phyloP scores from a whole-genome alignment of 2,888 invertebrate species.

The Crossocerus cetratus region DNA sequence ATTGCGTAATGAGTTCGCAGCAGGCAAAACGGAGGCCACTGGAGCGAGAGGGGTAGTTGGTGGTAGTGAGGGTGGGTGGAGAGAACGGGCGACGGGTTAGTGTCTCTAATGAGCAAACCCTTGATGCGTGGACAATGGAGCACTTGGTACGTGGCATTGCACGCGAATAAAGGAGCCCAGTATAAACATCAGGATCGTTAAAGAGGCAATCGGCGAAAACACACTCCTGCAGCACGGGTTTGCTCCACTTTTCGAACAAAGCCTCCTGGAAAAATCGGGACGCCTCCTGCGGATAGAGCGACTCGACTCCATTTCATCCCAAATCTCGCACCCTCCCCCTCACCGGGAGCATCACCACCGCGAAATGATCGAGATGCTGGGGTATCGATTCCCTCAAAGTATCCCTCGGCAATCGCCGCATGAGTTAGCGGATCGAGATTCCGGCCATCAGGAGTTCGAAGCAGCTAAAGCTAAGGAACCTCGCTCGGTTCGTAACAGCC shows the following conservation, averaged over 20 bases:
- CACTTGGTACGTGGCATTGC: neutral
- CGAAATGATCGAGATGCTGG: too few species aligned
- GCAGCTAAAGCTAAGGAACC: neutral
- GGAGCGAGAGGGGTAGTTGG: too few species aligned
- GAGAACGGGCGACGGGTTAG: neutral
- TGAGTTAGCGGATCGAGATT: too few species aligned
- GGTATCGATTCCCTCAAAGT: too few species aligned
- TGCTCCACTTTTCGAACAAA: conserved; percentile 41
- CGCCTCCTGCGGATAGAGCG: conserved; percentile 7
- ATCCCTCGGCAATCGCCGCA: too few species aligned
- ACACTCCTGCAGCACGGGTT: conserved; percentile 19
- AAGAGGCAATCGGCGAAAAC: neutral
- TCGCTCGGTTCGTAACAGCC: neutral
- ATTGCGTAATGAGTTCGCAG: neutral
- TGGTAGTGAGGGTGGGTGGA: too few species aligned
- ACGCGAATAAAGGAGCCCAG: neutral
- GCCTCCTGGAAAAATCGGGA: conserved; percentile 33
- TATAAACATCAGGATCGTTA: conserved; percentile 1
- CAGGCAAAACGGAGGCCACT: neutral
- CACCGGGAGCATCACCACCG: too few species aligned
- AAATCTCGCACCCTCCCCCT: too few species aligned
- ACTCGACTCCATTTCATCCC: too few species aligned
- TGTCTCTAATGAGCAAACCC: conserved; percentile 2
- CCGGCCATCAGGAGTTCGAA: neutral
- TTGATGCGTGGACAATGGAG: conserved; percentile 1